phyloP scores from a whole-genome alignment of 2,888 invertebrate species.

The Callyntrura guangdongensis region DNA sequence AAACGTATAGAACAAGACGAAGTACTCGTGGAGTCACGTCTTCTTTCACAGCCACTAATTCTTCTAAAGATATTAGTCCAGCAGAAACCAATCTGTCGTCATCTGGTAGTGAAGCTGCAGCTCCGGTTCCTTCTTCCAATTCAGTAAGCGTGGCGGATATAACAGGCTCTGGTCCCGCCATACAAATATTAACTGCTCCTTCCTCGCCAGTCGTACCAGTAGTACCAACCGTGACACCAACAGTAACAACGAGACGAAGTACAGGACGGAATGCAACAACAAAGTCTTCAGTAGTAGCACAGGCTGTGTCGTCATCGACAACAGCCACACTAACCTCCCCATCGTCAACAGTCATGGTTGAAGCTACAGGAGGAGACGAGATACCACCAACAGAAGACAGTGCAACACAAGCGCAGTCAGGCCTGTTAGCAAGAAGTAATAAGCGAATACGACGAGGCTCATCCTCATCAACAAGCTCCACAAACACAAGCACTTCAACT shows the following conservation, averaged over 20 bases:
- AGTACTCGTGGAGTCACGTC: conserved; percentile 42
- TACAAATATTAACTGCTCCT: neutral
- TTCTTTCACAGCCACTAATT: conserved; percentile 26
- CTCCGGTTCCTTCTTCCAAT: neutral
- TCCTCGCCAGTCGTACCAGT: conserved; percentile 47
- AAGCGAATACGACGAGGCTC: conserved; percentile 66
- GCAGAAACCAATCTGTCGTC: neutral
- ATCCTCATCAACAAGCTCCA: conserved; percentile 57
- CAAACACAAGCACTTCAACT: conserved; percentile 2
- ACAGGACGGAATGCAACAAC: conserved; percentile 38
- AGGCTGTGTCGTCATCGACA: too few species aligned
- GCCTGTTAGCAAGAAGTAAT: conserved; percentile 4
- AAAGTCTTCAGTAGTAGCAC: neutral
- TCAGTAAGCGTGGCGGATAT: neutral
- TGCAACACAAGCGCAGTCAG: conserved; percentile 7
- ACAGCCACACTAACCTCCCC: conserved; percentile 1
- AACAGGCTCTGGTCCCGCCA: conserved; percentile 49
- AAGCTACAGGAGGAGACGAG: neutral
- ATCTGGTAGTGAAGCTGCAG: neutral
- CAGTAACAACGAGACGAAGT: conserved; percentile 57
- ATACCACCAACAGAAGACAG: conserved; percentile 56
- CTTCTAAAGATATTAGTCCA: neutral
- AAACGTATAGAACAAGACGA: conserved; percentile 63
- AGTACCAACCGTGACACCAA: conserved; percentile 38
- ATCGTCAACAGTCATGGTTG: conserved; percentile 13